Evolutionary conservation across 2,888 invertebrate genomes (phyloP), one percentile per base, ranked within the genome.

Genomic region (Papilio protenor): DNA sequence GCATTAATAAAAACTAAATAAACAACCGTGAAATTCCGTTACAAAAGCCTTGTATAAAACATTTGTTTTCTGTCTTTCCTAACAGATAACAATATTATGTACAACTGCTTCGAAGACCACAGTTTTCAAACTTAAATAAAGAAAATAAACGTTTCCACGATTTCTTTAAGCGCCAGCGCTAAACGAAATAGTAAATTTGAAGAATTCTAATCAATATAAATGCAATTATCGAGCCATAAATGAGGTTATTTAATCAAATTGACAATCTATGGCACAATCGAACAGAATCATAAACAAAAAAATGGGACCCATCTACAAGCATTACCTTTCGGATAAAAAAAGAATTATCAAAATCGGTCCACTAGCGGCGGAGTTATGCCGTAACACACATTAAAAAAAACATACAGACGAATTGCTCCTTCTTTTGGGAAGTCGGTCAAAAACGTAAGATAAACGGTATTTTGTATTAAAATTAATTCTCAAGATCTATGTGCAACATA

Each of bases 1-100:
- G 49, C 21, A 71, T 74, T 77, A 45, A 73, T 66, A 77, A 75
- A 69, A 47, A 8, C n/a, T 6, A 45, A 21, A 18, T 70, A 70
- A 71, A 16, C 23, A n/a, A 66, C 10, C 2, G 40, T 40, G 66
- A 57, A 6, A 12, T 59, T 59, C 23, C 59, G 12, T 4, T 10
- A 16, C 8, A 1, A n/a, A 18, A 55, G 21, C 8, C 10, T 8
- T 23, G 11, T 57, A 57, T 11, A 1, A 57, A 57, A 21, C 10
- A 5, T 49, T 52, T 4, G 14, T 52, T 52, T 18, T 16, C 16
- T 8, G 23, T n/a, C 21, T 59, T 16, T 59, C 0, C 18, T 11
- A 59, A 21, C 18, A 23, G 18, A 59, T 33, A 59, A 59, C 21
- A 66, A 27, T 33, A 66, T 33, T 27, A 40, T 14, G 18, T 5